Evolutionary conservation across 2,113 vertebrate genomes (phyloP).

Genomic region (Colossoma macropomum): DNA sequence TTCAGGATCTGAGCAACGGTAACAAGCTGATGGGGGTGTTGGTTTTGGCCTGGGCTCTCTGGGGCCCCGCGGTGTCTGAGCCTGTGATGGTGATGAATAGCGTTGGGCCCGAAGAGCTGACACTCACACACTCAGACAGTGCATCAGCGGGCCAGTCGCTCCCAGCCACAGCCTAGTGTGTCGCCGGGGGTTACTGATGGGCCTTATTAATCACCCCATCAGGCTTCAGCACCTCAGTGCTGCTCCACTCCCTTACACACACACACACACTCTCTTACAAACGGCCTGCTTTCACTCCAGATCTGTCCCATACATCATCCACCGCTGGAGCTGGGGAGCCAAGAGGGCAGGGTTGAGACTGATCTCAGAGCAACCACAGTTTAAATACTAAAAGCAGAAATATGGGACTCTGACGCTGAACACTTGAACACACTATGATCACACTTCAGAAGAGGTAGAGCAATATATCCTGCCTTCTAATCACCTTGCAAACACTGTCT

Average conservation of each 20-base stretch:
- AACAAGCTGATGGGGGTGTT: slow-evolving; percentile 11
- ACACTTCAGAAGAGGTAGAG: not conserved
- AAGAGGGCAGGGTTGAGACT: slow-evolving; percentile 15
- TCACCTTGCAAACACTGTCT: not conserved
- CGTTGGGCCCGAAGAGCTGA: slow-evolving; percentile 40
- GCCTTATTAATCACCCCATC: slow-evolving; percentile 68
- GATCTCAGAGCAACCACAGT: not conserved
- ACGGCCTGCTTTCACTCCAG: slow-evolving; percentile 41
- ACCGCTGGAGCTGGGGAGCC: not conserved
- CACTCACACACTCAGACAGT: slow-evolving; percentile 38
- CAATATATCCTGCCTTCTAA: not conserved
- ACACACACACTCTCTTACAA: slow-evolving; percentile 34
- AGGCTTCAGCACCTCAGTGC: slow-evolving; percentile 43
- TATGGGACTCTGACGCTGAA: slow-evolving; percentile 21
- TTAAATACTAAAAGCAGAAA: slow-evolving; percentile 41
- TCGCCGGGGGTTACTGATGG: slow-evolving; percentile 59
- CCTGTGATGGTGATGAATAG: slow-evolving; percentile 50
- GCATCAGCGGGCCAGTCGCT: slow-evolving; percentile 47
- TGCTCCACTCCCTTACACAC: slow-evolving; percentile 21
- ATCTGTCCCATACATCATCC: slow-evolving; percentile 54
- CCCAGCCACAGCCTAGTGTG: slow-evolving; percentile 34
- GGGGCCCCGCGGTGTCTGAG: slow-evolving; percentile 21
- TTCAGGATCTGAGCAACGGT: slow-evolving; percentile 4
- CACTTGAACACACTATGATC: slow-evolving; percentile 8
- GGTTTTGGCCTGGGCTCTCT: slow-evolving; percentile 29